Percentiles rank a stretch among this genome's conserved stretches.
These are phyloP conservation scores for Idaea biselata DNA, from an alignment of 2,888 invertebrate species.

Conservation along the genomic window DNA sequence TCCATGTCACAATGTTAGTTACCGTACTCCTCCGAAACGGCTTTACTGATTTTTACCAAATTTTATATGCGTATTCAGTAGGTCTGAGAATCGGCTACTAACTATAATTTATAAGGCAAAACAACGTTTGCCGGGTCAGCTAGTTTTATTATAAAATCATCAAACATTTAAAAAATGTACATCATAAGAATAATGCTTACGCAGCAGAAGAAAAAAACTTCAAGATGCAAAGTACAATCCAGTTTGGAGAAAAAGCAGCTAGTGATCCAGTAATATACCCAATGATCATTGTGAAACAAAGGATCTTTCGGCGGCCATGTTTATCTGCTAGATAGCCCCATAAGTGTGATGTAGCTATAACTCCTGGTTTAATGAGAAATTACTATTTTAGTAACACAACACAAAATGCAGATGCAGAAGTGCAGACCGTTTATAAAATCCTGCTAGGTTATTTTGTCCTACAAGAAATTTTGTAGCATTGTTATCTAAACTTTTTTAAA, in stretches of 20 bases:
- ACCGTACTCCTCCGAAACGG: too few species aligned
- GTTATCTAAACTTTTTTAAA: too few species aligned
- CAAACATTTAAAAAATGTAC: not conserved
- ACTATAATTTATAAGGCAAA: too few species aligned
- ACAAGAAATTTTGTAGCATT: too few species aligned
- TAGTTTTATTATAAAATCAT: too few species aligned
- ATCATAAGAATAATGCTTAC: constrained; percentile 67
- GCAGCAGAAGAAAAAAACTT: constrained; percentile 84
- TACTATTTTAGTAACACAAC: not conserved
- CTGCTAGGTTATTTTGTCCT: too few species aligned
- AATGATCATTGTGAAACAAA: constrained; percentile 57
- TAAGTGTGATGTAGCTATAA: constrained; percentile 59
- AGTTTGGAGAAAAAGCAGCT: constrained; percentile 80
- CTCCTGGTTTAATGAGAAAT: constrained; percentile 56
- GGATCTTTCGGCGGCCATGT: constrained; percentile 53
- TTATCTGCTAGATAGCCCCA: constrained; percentile 72
- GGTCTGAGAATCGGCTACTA: too few species aligned
- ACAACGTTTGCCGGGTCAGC: too few species aligned
- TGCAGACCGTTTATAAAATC: too few species aligned
- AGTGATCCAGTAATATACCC: constrained; percentile 74
- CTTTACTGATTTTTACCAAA: too few species aligned
- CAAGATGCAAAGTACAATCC: constrained; percentile 75
- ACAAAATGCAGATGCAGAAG: not conserved
- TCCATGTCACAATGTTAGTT: too few species aligned
- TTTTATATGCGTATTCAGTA: too few species aligned